Evolutionary conservation across 64 coral and sea anemone genomes (phyloP), one percentile per base, ranked within the genome.

Genomic region (Actinia tenebrosa): DNA sequence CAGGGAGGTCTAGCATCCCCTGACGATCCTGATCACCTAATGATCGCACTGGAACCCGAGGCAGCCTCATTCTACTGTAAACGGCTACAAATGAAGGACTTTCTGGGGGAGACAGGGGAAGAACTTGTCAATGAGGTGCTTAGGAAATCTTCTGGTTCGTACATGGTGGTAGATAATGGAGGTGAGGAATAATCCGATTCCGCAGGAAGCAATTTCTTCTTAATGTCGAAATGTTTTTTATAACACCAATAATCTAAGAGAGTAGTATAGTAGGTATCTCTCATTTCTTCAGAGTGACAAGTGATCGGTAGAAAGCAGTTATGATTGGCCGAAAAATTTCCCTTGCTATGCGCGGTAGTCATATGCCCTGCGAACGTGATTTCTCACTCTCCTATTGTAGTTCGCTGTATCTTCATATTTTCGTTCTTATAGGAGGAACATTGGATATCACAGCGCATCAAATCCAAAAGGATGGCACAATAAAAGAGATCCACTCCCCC

Each of bases 31-130:
- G 87, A 93, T 71, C 92, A 89, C 37, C 78, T 93, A 16, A 56
- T 86, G 19, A 93, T 93, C 45, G 92, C 92, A 58, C 88, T 93
- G 86, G 92, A 93, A 72, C 92, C 91, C 3, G 91, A 93, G 22
- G 91, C 91, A 42, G 91, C 91, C 53, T 93, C 91, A 59, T 93
- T 93, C 46, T 93, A 89, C 87, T 93, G 91, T 42, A 85, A 87
- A 82, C 79, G 83, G 47, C 53, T 93, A 69, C 87, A 93, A 83
- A 93, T 93, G 91, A 93, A 89, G 71, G 87, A 93, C 72, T 93
- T 93, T 53, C 71, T 93, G 20, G 91, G 88, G 72, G 91, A 93
- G 88, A 86, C 71, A 54, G 91, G 91, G 18, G 83, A 93, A 15
- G 72, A 93, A 84, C 83, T 66, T 50, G 91, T 93, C 60, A 89